These are phyloP conservation scores for Tetrax tetrax DNA, from an alignment of 2,113 vertebrate genomes.

Conservation along the genomic window DNA sequence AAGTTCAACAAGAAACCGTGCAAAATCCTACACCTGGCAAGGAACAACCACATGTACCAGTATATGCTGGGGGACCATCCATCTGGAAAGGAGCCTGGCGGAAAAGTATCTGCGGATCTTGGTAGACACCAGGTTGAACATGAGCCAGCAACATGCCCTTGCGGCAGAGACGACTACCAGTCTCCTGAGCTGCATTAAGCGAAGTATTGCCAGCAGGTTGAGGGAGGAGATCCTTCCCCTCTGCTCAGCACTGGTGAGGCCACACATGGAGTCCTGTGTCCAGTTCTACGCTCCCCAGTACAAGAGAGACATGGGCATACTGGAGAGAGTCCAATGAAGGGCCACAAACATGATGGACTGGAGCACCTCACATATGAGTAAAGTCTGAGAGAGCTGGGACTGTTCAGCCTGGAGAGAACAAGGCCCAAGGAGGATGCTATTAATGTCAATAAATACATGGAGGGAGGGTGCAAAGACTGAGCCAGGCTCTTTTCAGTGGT, in stretches of 20 bases:
- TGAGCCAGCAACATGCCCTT: background rate
- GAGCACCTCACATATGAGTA: too few species aligned
- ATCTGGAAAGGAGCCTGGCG: background rate
- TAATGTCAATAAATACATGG: too few species aligned
- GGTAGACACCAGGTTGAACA: background rate
- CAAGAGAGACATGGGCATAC: too few species aligned
- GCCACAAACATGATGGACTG: background rate
- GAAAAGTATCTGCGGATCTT: background rate
- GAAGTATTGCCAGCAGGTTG: fast-evolving
- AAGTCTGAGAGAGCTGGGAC: too few species aligned
- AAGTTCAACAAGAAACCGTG: background rate
- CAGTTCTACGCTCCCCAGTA: too few species aligned
- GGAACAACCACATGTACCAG: background rate
- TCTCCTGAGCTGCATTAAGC: fast-evolving
- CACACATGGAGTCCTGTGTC: too few species aligned
- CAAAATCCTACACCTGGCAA: background rate
- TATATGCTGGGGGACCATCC: background rate
- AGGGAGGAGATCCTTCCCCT: background rate
- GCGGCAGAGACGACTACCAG: fast-evolving
- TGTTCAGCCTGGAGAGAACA: too few species aligned
- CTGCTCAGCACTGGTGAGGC: background rate
- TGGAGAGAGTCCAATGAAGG: background rate
- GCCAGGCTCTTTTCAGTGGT: too few species aligned
- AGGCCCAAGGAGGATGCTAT: too few species aligned
- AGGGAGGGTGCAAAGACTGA: too few species aligned